Base-by-base conservation (phyloP, 2,888 invertebrate species). In the Sepiola atlantica region DNA sequence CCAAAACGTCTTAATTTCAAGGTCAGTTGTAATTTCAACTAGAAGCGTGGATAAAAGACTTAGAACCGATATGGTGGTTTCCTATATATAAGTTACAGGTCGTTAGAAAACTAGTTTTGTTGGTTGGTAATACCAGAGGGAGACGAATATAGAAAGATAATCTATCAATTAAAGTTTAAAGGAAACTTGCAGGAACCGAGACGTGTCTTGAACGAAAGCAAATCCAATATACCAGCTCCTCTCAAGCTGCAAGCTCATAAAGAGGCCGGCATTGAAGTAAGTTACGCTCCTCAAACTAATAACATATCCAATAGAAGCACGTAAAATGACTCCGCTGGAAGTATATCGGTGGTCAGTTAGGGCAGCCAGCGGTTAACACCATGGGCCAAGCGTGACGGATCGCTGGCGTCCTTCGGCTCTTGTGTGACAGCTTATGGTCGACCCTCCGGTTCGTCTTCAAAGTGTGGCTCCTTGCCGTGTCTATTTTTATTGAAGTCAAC, bases 401-500 rank as follows among this genome's bases (percentile, higher is more conserved):
- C 77, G 77, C 14, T 77, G 77, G 77, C 77, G 77, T 77, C 77
- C 77, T 32, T 77, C 77, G 77, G 77, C 77, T 77, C 77, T 77
- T 16, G 32, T 77, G 77, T 77, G 77, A 77, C 77, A 77, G 77
- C 77, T 77, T 77, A 77, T 77, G 77, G 77, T 14, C 77, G n/a
- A 77, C 77, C 12, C 32, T 12, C n/a, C 77, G 16, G n/a, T 3
- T 16, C n/a, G 14, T 77, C n/a, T 18, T n/a, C 77, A 77, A 77
- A 77, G 77, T 77, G 77, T 77, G 77, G n/a, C 77, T 77, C 77
- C n/a, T 77, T 77, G 77, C 32, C 77, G 77, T 77, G n/a, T 14
- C n/a, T 77, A 77, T 77, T 77, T 77, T 77, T 77, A 77, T 77
- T 77, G n/a, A 77, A 77, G 77, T n/a, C 77, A n/a, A 32, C n/a